phyloP scores from a whole-genome alignment of 2,113 vertebrate genomes.

The Cinclus mexicanus region DNA sequence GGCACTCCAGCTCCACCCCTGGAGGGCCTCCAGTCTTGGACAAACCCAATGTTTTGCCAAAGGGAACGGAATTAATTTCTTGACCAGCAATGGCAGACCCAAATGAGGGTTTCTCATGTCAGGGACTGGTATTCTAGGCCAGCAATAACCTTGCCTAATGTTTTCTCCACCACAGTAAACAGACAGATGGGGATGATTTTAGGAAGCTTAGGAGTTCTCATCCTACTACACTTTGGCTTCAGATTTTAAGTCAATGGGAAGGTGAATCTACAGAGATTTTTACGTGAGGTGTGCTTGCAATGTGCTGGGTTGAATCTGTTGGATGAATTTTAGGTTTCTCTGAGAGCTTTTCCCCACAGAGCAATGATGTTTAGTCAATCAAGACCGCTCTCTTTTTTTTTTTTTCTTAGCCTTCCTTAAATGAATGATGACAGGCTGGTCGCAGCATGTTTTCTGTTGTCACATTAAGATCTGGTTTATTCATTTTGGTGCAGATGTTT shows the following conservation, averaged over 20 bases:
- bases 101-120: background rate
- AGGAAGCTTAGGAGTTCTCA: background rate
- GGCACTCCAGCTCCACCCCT: background rate
- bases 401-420: conserved; percentile 17
- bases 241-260: background rate
- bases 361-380: conserved; percentile 37
- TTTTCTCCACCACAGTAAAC: background rate
- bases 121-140: background rate
- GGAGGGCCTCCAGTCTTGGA: background rate
- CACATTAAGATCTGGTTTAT: conserved; percentile 60
- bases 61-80: background rate
- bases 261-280: background rate
- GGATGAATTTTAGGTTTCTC: background rate
- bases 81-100: background rate
- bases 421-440: conserved; percentile 60
- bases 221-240: background rate
- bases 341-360: background rate
- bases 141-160: background rate
- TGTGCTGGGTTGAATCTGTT: background rate
- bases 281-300: background rate
- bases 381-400: background rate
- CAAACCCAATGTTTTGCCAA: background rate
- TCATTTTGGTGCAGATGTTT: conserved; percentile 53
- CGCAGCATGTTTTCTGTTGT: conserved; percentile 66
- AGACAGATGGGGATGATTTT: background rate